These are phyloP conservation scores for Hydrotaea diabolus DNA, from an alignment of 2,888 invertebrate genomes.

Conservation along the genomic window DNA sequence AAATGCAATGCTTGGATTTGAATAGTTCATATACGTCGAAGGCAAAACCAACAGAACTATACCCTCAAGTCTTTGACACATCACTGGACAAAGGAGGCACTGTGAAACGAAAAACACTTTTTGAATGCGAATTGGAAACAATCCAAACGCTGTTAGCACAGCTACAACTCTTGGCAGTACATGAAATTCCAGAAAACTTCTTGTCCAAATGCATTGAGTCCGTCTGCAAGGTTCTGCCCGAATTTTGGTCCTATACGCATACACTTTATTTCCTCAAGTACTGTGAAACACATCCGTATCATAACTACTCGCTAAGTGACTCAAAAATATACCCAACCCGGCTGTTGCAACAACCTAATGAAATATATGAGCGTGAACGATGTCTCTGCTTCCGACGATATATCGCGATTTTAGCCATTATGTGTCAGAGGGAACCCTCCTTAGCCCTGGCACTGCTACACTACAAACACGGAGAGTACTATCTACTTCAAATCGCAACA, in stretches of 20 bases:
- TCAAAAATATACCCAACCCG: constrained; percentile 56
- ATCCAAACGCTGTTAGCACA: constrained; percentile 74
- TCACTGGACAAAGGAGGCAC: constrained; percentile 65
- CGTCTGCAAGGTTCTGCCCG: constrained; percentile 73
- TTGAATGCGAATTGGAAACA: constrained; percentile 75
- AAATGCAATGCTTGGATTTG: constrained; percentile 70
- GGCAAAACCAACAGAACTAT: constrained; percentile 35
- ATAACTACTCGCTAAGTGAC: constrained; percentile 70
- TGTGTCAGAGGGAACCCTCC: constrained; percentile 71
- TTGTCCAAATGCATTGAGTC: constrained; percentile 68
- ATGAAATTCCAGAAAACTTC: constrained; percentile 50
- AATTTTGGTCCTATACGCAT: constrained; percentile 76
- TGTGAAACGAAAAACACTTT: constrained; percentile 72
- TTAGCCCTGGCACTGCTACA: constrained; percentile 69
- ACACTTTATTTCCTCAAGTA: constrained; percentile 75
- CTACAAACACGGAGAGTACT: constrained; percentile 72
- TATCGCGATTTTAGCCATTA: constrained; percentile 73
- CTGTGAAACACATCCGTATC: constrained; percentile 73
- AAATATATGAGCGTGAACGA: constrained; percentile 72
- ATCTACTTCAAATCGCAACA: constrained; percentile 73
- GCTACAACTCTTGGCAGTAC: constrained; percentile 67
- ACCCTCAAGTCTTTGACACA: constrained; percentile 69
- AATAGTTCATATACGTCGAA: constrained; percentile 29
- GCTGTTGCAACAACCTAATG: constrained; percentile 70
- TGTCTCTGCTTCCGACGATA: constrained; percentile 75